A percentile compares a stretch with the other conserved stretches of the same genome.
These are phyloP conservation scores for Nestor notabilis DNA, from an alignment of 2,113 vertebrate genomes.

Conservation along the genomic window DNA sequence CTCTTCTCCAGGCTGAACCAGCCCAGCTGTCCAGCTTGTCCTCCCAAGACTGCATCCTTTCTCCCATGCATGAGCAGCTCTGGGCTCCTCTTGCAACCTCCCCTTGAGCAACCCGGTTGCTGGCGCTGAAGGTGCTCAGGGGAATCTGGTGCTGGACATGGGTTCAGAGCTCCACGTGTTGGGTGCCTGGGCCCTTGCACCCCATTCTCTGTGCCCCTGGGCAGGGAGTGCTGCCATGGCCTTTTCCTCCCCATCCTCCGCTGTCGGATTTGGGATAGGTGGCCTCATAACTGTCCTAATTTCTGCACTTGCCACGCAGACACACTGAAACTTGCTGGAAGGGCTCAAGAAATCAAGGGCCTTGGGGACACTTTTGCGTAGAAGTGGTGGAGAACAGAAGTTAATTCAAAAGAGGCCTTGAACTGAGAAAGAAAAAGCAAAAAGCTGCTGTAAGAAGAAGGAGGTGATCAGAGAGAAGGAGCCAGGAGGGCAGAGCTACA, in stretches of 20 bases:
- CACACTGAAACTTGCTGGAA: neutral
- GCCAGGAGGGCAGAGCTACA: neutral
- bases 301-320: neutral
- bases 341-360: neutral
- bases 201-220: neutral
- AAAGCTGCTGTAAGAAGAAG: neutral
- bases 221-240: rapidly evolving
- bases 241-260: neutral
- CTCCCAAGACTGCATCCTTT: neutral
- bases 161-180: neutral
- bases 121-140: neutral
- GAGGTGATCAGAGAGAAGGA: neutral
- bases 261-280: neutral
- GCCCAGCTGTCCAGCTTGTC: neutral
- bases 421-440: neutral
- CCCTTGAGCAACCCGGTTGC: rapidly evolving
- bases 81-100: neutral
- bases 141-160: neutral
- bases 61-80: neutral
- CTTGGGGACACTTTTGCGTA: neutral
- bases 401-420: neutral
- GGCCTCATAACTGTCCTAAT: constrained; percentile 16
- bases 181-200: neutral
- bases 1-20: neutral
- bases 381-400: neutral